Percentiles rank a stretch among this genome's conserved stretches.
These are phyloP conservation scores for Phocides pigmalion DNA, from an alignment of 1,140 invertebrate genomes.

Conservation along the genomic window DNA sequence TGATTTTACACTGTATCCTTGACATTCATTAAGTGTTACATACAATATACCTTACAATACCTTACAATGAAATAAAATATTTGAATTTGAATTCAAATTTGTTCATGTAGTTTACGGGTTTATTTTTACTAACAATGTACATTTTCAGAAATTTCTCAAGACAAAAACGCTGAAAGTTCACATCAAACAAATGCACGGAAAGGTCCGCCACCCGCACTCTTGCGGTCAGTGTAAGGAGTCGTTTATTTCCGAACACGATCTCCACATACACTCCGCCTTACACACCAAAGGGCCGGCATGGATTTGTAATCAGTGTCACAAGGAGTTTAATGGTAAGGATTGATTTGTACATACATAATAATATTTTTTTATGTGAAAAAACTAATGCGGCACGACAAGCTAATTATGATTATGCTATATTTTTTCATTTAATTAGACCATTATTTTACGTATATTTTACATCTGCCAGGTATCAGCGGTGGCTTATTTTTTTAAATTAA, in stretches of 20 bases:
- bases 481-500: too few relatives aligned
- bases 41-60: too few relatives aligned
- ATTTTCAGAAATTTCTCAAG: slow-evolving; percentile 58
- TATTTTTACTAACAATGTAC: slow-evolving; percentile 2
- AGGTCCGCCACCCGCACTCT: slow-evolving; percentile 17
- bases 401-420: too few relatives aligned
- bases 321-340: slow-evolving; percentile 60
- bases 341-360: neutral
- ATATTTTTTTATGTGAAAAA: slow-evolving; percentile 16
- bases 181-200: slow-evolving; percentile 43
- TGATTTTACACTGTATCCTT: too few relatives aligned
- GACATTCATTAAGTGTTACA: too few relatives aligned
- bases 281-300: slow-evolving; percentile 54
- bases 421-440: too few relatives aligned
- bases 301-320: slow-evolving; percentile 63
- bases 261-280: slow-evolving; percentile 55
- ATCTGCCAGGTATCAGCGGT: too few relatives aligned
- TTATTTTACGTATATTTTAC: too few relatives aligned
- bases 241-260: slow-evolving; percentile 62
- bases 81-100: too few relatives aligned
- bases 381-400: too few relatives aligned
- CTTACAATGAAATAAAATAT: too few relatives aligned
- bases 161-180: slow-evolving; percentile 49
- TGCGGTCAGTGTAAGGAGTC: slow-evolving; percentile 64
- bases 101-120: too few relatives aligned